Evolutionary conservation across 2,113 vertebrate genomes (phyloP).

Genomic region (Garra rufa): DNA sequence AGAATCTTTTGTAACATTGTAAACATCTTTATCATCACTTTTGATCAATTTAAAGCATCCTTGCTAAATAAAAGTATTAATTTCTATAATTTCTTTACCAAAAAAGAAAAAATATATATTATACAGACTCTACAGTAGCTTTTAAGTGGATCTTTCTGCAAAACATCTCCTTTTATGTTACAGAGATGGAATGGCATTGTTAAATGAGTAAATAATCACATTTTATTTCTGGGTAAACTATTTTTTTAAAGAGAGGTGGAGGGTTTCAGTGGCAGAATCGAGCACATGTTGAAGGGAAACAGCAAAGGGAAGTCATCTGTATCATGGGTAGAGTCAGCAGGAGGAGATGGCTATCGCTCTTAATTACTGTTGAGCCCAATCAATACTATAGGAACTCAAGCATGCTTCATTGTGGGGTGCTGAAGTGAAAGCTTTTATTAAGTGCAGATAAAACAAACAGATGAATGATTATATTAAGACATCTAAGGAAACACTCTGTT

Average conservation of each 20-base stretch:
- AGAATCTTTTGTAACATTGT: too few relatives aligned
- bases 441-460: conserved; percentile 24
- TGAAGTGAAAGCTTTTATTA: conserved; percentile 19
- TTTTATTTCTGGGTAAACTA: background rate
- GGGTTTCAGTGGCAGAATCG: conserved; percentile 7
- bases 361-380: conserved; percentile 66
- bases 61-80: too few relatives aligned
- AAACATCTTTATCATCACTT: too few relatives aligned
- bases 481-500: conserved; percentile 30
- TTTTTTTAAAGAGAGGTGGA: background rate
- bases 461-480: conserved; percentile 40
- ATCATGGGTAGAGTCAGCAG: conserved; percentile 23
- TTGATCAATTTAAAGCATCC: too few relatives aligned
- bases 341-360: conserved; percentile 52
- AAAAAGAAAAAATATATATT: too few relatives aligned
- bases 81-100: too few relatives aligned
- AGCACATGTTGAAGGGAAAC: conserved; percentile 40
- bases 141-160: too few relatives aligned
- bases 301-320: conserved; percentile 26
- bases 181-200: too few relatives aligned
- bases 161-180: too few relatives aligned
- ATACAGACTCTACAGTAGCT: too few relatives aligned
- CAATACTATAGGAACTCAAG: conserved; percentile 56
- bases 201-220: background rate
- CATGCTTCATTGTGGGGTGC: conserved; percentile 57